Evolutionary conservation across 2,888 invertebrate species (phyloP).

Genomic region (Ditylenchus weischeri): DNA sequence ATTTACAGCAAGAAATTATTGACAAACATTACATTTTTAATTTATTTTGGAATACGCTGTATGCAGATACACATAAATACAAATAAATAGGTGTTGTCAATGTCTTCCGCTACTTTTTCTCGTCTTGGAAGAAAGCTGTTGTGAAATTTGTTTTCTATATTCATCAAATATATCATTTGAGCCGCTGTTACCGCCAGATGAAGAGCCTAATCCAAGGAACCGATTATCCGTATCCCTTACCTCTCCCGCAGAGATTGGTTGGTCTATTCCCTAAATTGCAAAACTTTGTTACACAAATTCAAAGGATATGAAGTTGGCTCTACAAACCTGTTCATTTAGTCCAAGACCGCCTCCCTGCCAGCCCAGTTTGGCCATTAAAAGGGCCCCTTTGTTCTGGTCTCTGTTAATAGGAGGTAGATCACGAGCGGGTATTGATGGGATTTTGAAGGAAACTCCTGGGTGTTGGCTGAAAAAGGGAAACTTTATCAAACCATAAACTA

Average conservation of each 20-base stretch:
- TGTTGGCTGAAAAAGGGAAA: background rate
- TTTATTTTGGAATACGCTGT: too few species aligned
- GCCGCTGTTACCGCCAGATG: slow-evolving; percentile 63
- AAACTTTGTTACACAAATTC: background rate
- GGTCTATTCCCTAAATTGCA: slow-evolving; percentile 70
- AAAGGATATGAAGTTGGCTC: too few species aligned
- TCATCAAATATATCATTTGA: slow-evolving; percentile 59
- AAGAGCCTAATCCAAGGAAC: slow-evolving; percentile 66
- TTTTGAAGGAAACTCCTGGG: slow-evolving; percentile 14
- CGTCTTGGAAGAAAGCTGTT: background rate
- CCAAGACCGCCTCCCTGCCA: slow-evolving; percentile 94
- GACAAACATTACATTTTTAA: too few species aligned
- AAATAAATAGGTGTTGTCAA: slow-evolving; percentile 1
- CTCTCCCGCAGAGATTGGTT: slow-evolving; percentile 86
- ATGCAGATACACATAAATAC: background rate
- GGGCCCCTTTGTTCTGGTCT: slow-evolving; percentile 90
- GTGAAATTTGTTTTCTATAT: slow-evolving; percentile 35
- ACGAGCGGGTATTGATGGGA: slow-evolving; percentile 14
- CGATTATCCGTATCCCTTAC: slow-evolving; percentile 84
- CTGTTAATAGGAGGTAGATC: slow-evolving; percentile 63
- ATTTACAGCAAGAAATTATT: too few species aligned
- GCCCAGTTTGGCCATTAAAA: slow-evolving; percentile 91
- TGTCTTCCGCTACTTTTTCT: background rate
- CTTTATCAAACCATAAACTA: too few species aligned
- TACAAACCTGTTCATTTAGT: slow-evolving; percentile 69